phyloP scores from a whole-genome alignment of 2,113 vertebrate species.

The Catagonus wagneri region DNA sequence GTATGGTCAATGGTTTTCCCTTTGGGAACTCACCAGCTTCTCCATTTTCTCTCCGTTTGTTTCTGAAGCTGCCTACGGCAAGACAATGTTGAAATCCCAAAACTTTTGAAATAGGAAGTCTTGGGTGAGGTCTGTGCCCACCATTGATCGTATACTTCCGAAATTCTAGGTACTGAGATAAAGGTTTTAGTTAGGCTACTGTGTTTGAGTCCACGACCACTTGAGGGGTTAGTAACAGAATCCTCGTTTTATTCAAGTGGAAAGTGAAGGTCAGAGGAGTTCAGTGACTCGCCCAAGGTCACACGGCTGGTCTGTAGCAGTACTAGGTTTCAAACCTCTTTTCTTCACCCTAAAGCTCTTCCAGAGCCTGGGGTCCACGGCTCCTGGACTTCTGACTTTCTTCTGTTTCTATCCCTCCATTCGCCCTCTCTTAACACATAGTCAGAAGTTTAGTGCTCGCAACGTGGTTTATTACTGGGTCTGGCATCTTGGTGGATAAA shows the following conservation, averaged over 20 bases:
- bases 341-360: background rate
- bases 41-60: background rate
- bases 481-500: background rate
- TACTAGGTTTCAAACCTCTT: background rate
- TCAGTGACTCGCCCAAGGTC: background rate
- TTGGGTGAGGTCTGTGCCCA: background rate
- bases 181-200: background rate
- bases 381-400: background rate
- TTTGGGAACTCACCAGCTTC: background rate
- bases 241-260: background rate
- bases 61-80: background rate
- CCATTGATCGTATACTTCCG: background rate
- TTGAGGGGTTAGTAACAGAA: background rate
- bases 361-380: background rate
- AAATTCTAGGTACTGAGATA: background rate
- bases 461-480: background rate
- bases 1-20: background rate
- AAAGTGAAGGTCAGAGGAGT: background rate
- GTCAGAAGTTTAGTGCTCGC: background rate
- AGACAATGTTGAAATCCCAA: background rate
- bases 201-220: background rate
- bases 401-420: background rate
- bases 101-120: background rate
- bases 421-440: background rate
- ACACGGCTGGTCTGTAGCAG: background rate